Evolutionary conservation across 2,797 vertebrate species (phyloP).

Genomic region (Microhierax caerulescens): DNA sequence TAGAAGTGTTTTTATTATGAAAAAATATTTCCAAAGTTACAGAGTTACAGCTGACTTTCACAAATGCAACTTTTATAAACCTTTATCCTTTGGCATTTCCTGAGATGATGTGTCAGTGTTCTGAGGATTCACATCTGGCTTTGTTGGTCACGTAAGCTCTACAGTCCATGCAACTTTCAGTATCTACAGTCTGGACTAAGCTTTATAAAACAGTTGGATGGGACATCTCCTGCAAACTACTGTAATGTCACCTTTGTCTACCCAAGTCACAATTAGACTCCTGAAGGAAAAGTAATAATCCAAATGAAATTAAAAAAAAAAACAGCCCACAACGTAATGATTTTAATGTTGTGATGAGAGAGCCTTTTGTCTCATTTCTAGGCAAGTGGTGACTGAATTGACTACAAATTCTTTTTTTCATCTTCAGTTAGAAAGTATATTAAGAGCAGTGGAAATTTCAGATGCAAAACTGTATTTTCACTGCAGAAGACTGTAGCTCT

Average conservation of each 20-base stretch:
- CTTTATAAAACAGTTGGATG: background rate
- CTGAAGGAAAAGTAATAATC: background rate
- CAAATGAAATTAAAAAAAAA: background rate
- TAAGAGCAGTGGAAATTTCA: background rate
- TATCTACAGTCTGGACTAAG: background rate
- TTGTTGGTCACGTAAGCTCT: slow-evolving; percentile 45
- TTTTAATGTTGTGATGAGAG: background rate
- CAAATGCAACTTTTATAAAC: slow-evolving; percentile 57
- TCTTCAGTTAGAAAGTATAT: background rate
- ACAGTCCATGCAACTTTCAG: background rate
- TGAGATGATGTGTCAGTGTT: slow-evolving; percentile 65
- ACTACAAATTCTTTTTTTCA: background rate
- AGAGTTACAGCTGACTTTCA: slow-evolving; percentile 47
- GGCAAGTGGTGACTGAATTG: background rate
- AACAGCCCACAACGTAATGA: background rate
- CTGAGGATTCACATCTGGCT: slow-evolving; percentile 67
- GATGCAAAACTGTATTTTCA: background rate
- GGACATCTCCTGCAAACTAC: background rate
- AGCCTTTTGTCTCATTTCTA: background rate
- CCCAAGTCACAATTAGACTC: background rate
- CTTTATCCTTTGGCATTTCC: slow-evolving; percentile 69
- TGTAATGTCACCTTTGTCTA: background rate
- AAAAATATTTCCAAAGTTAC: background rate
- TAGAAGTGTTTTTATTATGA: background rate
- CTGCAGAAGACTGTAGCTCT: background rate